Conservation (phyloP, 1,140 invertebrate species). For the Zaprionus vittiger region DNA sequence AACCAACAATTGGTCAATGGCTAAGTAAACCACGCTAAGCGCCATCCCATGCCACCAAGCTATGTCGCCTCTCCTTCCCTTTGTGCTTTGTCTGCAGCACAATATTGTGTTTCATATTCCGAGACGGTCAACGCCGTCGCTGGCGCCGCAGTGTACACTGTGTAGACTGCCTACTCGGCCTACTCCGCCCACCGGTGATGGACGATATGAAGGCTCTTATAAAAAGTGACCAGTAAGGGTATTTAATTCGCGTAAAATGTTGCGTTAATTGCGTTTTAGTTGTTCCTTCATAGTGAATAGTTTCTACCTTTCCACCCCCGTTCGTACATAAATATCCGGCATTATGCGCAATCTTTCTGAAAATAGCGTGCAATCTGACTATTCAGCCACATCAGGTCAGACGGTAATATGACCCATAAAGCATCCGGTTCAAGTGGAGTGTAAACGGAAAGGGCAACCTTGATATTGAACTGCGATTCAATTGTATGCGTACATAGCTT, state of each 20-base stretch:
- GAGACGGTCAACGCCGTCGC: constrained; percentile 16
- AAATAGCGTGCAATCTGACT: constrained; percentile 65
- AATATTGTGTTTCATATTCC: constrained; percentile 58
- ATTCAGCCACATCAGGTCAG: constrained; percentile 47
- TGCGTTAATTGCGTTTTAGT: constrained; percentile 74
- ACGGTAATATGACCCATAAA: constrained; percentile 46
- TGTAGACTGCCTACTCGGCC: constrained; percentile 10
- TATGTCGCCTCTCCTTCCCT: neutral
- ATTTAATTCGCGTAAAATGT: constrained; percentile 65
- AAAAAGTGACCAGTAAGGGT: constrained; percentile 19
- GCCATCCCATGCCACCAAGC: constrained; percentile 24
- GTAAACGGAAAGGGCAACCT: constrained; percentile 39
- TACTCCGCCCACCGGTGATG: constrained; percentile 9
- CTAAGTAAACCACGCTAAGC: constrained; percentile 29
- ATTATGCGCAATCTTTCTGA: constrained; percentile 16
- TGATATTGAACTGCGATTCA: constrained; percentile 65
- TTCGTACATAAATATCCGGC: constrained; percentile 20
- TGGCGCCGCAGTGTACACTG: constrained; percentile 20
- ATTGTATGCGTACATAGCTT: constrained; percentile 50
- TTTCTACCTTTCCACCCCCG: constrained; percentile 8
- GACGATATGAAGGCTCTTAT: neutral
- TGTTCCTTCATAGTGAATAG: constrained; percentile 10
- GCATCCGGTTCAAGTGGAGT: constrained; percentile 56
- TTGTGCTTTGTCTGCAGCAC: constrained; percentile 40
- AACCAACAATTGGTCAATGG: constrained; percentile 40